Conservation (phyloP, 2,113 vertebrate species). For the Vulpes ferrilata region DNA sequence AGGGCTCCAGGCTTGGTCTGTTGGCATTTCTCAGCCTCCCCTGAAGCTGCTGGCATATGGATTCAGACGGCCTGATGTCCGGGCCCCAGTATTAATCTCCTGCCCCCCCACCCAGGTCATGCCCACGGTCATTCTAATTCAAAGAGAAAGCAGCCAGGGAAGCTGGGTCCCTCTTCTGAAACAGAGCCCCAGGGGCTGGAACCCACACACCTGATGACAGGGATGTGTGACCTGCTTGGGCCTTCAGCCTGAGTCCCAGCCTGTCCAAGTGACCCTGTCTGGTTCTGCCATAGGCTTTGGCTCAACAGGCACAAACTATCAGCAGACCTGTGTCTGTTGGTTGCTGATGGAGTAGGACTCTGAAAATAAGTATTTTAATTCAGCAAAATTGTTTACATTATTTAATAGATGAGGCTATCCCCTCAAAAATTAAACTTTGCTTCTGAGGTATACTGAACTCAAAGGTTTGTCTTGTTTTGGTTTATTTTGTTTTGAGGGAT, state of each 20-base stretch:
- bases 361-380: not conserved
- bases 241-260: not conserved
- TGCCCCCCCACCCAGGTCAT: not conserved
- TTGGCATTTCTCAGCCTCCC: not conserved
- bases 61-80: not conserved
- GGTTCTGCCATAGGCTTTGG: not conserved
- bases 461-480: not conserved
- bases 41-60: not conserved
- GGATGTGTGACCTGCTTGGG: not conserved
- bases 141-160: not conserved
- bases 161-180: not conserved
- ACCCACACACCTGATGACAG: not conserved
- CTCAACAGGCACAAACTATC: not conserved
- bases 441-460: not conserved
- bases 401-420: not conserved
- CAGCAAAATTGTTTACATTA: not conserved
- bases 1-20: fast-evolving
- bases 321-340: not conserved
- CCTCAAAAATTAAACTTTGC: slow-evolving; percentile 31
- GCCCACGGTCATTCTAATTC: not conserved
- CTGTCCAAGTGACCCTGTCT: not conserved
- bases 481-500: not conserved
- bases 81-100: not conserved
- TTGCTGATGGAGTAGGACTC: not conserved
- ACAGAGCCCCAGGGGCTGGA: not conserved